Percentiles rank a stretch among this genome's conserved stretches.
These are phyloP conservation scores for Saccostrea echinata DNA, from an alignment of 1,140 invertebrate species.

Conservation along the genomic window DNA sequence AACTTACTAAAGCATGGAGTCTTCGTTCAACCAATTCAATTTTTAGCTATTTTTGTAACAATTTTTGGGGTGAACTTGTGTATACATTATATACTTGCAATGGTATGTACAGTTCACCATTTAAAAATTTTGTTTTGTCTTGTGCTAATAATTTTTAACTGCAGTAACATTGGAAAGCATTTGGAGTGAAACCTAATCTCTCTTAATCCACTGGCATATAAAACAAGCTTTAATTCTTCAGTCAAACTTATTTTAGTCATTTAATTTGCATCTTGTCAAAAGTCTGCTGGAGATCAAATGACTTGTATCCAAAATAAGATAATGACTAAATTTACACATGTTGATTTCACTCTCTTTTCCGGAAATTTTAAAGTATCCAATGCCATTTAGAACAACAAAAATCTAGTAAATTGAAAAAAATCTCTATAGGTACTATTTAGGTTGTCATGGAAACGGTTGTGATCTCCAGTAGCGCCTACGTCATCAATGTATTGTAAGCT, in stretches of 20 bases:
- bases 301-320: neutral
- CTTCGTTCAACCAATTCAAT: neutral
- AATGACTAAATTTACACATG: neutral
- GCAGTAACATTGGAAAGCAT: neutral
- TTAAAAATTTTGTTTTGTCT: neutral
- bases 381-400: no score
- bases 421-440: neutral
- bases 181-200: neutral
- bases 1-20: neutral
- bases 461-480: constrained; percentile 32
- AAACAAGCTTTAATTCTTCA: constrained; percentile 6
- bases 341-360: neutral
- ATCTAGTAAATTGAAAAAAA: neutral
- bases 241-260: neutral
- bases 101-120: neutral
- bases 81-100: neutral
- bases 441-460: constrained; percentile 3
- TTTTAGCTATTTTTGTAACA: neutral
- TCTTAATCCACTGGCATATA: neutral
- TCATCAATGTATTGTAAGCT: constrained; percentile 29
- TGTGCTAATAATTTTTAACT: neutral
- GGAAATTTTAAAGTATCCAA: neutral
- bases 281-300: constrained; percentile 8
- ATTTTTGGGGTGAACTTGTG: neutral
- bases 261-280: neutral